Evolutionary conservation across 1,140 invertebrate genomes (phyloP), one percentile per base, ranked within the genome.

Genomic region (Oppia nitens): DNA sequence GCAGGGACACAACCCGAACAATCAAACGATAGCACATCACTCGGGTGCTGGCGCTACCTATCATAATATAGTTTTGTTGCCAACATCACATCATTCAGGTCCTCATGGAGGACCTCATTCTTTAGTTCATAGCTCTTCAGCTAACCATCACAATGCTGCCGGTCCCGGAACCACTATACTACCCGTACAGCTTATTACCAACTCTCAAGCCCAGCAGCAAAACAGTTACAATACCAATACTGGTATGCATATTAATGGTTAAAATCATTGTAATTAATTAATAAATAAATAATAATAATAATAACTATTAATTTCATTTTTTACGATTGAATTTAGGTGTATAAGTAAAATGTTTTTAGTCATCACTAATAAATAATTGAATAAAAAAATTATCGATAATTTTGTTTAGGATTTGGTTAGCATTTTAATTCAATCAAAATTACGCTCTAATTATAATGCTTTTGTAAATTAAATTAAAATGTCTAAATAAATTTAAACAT

Each of bases 171-270:
- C 24, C 1, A 14, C n/a, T n/a, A 0, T 24, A 28, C 20, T 53
- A 26, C 40, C 27, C 64, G 32, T 70, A 69, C 11, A 60, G 32
- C 32, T 40, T 6, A 40, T 40, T 40, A 17, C 32, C 6, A 9
- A 6, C 6, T 9, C 6, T 40, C 6, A 6, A 17, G 32, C 32
- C 32, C n/a, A n/a, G n/a, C n/a, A n/a, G 32, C 32, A 40, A 6
- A 40, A 17, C 6, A 40, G 6, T 40, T 40, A 9, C 32, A 40
- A 40, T 40, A 6, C 32, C 32, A 40, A 6, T 40, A 17, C 32
- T 40, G 32, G 32, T 40, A 40, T 9, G 32, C 6, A 40, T 17
- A 9, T 40, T n/a, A n/a, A n/a, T n/a, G n/a, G n/a, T n/a, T n/a
- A n/a, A n/a, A n/a, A n/a, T n/a, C n/a, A n/a, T n/a, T n/a, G n/a